Conservation (phyloP, 1,140 invertebrate species). For the Ericerus pela region DNA sequence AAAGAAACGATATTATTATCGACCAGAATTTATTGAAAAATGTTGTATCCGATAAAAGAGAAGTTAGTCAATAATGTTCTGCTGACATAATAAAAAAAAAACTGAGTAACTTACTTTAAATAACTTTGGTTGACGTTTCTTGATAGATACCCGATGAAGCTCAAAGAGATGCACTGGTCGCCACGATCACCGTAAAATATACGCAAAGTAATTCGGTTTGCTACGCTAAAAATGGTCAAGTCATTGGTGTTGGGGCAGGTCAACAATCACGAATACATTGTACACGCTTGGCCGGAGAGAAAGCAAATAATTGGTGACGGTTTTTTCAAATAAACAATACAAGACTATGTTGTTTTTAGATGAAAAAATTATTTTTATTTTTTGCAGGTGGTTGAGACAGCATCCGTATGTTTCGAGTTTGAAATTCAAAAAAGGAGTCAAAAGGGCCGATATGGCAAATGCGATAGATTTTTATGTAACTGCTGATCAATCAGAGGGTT, state of each 20-base stretch:
- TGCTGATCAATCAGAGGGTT: slow-evolving; percentile 59
- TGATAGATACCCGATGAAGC: slow-evolving; percentile 52
- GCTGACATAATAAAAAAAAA: neutral
- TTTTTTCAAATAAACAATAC: neutral
- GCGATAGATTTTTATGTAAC: slow-evolving; percentile 91
- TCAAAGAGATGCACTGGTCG: slow-evolving; percentile 81
- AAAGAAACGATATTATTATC: slow-evolving; percentile 77
- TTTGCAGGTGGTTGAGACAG: slow-evolving; percentile 66
- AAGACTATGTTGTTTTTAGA: neutral
- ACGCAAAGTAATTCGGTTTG: slow-evolving; percentile 97
- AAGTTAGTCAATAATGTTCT: slow-evolving; percentile 29
- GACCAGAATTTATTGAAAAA: slow-evolving; percentile 65
- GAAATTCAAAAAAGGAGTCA: slow-evolving; percentile 78
- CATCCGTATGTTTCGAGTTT: slow-evolving; percentile 74
- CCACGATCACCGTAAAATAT: slow-evolving; percentile 92
- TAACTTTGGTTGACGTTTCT: neutral
- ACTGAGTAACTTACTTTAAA: neutral
- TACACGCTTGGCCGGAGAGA: slow-evolving; percentile 88
- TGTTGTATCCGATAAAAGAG: slow-evolving; percentile 57
- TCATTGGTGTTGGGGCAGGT: slow-evolving; percentile 92
- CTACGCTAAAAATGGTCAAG: slow-evolving; percentile 79
- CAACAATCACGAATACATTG: slow-evolving; percentile 97
- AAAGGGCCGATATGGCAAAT: slow-evolving; percentile 86
- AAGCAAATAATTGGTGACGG: slow-evolving; percentile 83
- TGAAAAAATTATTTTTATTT: slow-evolving; percentile 15